These are phyloP conservation scores for Anoura caudifer DNA, from an alignment of 2,113 vertebrate species.

Conservation along the genomic window DNA sequence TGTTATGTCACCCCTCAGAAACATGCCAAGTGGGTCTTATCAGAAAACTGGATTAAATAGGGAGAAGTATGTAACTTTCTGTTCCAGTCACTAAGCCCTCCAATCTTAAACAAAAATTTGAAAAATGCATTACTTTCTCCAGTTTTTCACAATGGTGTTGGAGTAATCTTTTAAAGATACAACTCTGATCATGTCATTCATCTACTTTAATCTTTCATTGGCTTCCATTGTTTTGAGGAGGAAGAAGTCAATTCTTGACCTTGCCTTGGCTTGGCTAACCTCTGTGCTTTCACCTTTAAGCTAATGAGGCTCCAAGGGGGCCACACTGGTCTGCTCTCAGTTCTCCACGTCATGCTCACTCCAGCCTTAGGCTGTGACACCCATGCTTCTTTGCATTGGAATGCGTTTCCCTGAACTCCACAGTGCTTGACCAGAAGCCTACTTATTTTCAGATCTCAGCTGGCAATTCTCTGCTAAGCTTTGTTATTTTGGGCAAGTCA, in stretches of 20 bases:
- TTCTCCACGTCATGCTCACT: not conserved
- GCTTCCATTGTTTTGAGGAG: not conserved
- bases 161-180: not conserved
- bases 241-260: not conserved
- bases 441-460: not conserved
- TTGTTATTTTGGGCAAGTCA: not conserved
- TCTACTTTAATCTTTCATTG: not conserved
- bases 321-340: not conserved
- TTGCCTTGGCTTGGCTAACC: not conserved
- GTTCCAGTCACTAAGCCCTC: slow-evolving; percentile 3
- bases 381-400: not conserved
- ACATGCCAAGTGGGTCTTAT: slow-evolving; percentile 17
- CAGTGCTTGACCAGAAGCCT: not conserved
- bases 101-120: slow-evolving; percentile 2
- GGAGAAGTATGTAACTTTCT: not conserved
- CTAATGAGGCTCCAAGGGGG: not conserved
- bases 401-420: no score
- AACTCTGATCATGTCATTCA: not conserved
- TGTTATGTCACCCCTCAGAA: not conserved
- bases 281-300: not conserved
- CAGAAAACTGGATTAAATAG: slow-evolving; percentile 21
- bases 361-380: not conserved
- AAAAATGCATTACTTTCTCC: not conserved
- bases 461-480: not conserved
- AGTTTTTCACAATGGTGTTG: not conserved